Percentiles rank a stretch among this genome's conserved stretches.
These are phyloP conservation scores for Pluvialis apricaria DNA, from an alignment of 2,113 vertebrate species.

Conservation along the genomic window DNA sequence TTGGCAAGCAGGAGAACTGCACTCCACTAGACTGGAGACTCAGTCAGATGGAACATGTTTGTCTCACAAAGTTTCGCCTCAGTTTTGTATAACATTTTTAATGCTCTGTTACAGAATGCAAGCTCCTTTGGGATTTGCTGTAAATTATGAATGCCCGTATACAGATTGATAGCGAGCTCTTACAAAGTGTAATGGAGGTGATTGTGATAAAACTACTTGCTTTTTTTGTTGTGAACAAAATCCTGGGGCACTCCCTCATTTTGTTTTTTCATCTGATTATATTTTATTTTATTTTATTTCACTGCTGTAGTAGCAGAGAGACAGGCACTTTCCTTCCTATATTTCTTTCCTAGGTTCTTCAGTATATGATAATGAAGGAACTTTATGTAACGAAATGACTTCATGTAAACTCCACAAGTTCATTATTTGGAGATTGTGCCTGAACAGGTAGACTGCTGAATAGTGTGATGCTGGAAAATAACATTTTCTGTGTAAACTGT, in stretches of 20 bases:
- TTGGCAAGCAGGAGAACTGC: neutral
- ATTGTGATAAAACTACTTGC: neutral
- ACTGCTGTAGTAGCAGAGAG: neutral
- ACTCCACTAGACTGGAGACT: neutral
- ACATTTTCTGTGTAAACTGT: neutral
- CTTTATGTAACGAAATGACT: neutral
- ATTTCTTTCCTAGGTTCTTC: neutral
- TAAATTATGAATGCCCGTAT: neutral
- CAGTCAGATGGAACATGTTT: rapidly evolving
- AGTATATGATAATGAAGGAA: neutral
- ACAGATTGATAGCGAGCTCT: neutral
- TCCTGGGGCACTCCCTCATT: neutral
- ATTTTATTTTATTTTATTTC: neutral
- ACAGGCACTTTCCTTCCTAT: neutral
- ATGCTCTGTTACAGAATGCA: neutral
- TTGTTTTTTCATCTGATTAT: neutral
- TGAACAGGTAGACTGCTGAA: neutral
- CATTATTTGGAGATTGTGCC: neutral
- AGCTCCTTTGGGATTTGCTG: neutral
- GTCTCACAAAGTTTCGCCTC: neutral
- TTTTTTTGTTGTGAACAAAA: neutral
- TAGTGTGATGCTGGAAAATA: neutral
- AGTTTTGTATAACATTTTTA: neutral
- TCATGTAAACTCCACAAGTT: neutral
- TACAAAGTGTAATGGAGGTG: neutral